These are phyloP conservation scores for Brachyhypopomus gauderio DNA, from an alignment of 2,113 vertebrate species.

Conservation along the genomic window DNA sequence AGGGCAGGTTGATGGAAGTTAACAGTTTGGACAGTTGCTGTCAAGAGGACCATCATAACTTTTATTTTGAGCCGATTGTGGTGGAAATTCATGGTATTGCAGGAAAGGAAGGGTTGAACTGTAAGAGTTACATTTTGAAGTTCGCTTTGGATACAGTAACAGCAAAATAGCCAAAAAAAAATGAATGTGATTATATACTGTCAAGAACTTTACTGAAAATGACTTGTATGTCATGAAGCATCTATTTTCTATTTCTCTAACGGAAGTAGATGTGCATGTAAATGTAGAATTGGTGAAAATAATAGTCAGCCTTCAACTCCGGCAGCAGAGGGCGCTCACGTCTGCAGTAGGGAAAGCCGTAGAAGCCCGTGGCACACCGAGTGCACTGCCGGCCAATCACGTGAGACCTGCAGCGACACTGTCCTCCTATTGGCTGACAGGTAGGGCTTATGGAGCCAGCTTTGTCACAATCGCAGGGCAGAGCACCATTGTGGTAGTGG, in stretches of 20 bases:
- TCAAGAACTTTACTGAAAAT: too few relatives aligned
- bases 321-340: constrained; percentile 74
- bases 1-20: too few relatives aligned
- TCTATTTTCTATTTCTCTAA: not conserved
- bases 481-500: constrained; percentile 83
- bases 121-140: too few relatives aligned
- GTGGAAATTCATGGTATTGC: too few relatives aligned
- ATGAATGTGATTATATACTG: too few relatives aligned
- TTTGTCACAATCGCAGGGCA: constrained; percentile 82
- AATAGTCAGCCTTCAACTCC: not conserved
- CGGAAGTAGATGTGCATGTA: not conserved
- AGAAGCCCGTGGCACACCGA: constrained; percentile 84
- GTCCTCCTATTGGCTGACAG: constrained; percentile 84
- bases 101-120: too few relatives aligned
- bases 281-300: not conserved
- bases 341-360: constrained; percentile 88
- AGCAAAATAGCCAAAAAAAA: too few relatives aligned
- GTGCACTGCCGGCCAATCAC: constrained; percentile 85
- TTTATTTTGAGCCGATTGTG: too few relatives aligned
- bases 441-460: constrained; percentile 66
- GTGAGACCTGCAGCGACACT: constrained; percentile 81
- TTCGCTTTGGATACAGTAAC: not conserved
- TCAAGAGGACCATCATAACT: too few relatives aligned
- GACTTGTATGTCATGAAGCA: too few relatives aligned
- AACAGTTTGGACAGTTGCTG: too few relatives aligned